phyloP scores from a whole-genome alignment of 2,113 vertebrate species.

The Stigmatopora nigra region DNA sequence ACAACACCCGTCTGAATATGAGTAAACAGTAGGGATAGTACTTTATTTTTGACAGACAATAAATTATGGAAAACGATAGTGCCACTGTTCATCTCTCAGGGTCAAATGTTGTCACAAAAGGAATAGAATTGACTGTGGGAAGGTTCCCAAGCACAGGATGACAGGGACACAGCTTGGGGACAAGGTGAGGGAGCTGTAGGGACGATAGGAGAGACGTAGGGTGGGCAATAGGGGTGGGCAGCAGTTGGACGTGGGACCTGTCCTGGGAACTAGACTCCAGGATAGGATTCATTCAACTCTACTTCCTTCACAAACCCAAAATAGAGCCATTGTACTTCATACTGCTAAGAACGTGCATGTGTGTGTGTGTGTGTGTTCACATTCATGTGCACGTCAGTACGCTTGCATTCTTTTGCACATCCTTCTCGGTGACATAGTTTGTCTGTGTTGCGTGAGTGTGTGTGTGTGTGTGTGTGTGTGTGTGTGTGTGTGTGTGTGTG shows the following conservation, averaged over 20 bases:
- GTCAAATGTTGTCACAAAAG: conserved; percentile 35
- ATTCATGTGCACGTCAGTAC: background rate
- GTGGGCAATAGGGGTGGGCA: conserved; percentile 75
- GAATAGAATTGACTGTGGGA: conserved; percentile 52
- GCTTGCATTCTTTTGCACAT: background rate
- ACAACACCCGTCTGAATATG: conserved; percentile 2
- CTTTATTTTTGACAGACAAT: conserved; percentile 43
- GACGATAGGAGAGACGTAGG: conserved; percentile 70
- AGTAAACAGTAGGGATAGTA: conserved; percentile 3
- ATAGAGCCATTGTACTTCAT: conserved; percentile 99
- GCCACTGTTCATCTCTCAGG: conserved; percentile 18
- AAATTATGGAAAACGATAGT: conserved; percentile 43
- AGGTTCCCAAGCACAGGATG: conserved; percentile 44
- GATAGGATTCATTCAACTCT: conserved; percentile 99
- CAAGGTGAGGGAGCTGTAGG: conserved; percentile 67
- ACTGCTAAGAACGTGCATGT: conserved; percentile 84
- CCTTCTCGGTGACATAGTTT: background rate
- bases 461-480: background rate
- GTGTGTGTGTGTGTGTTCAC: conserved; percentile 14
- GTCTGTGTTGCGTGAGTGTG: conserved; percentile 30
- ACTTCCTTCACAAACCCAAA: conserved; percentile 96
- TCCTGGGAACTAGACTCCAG: conserved; percentile 98
- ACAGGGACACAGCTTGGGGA: conserved; percentile 45
- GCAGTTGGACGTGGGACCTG: conserved; percentile 88
- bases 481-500: conserved; percentile 9